These are phyloP conservation scores for Vicugna pacos DNA, from an alignment of 2,113 vertebrate species.

Conservation along the genomic window DNA sequence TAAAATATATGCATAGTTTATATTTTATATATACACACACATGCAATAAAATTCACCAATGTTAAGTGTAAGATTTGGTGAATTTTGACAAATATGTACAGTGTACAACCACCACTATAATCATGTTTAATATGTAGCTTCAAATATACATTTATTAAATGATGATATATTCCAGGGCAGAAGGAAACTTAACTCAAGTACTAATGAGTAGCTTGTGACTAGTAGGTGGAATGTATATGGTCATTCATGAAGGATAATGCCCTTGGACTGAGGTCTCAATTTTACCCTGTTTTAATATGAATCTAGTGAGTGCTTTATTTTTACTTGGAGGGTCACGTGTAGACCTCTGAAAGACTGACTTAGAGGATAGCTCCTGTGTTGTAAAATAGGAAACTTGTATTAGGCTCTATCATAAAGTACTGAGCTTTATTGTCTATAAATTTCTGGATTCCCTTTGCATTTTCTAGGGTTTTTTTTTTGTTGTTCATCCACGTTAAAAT, in stretches of 20 bases:
- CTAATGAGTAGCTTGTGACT: neutral
- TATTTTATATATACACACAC: neutral
- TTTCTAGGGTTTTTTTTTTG: neutral
- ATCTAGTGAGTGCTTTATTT: constrained; percentile 25
- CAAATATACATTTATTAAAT: constrained; percentile 40
- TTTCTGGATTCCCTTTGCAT: neutral
- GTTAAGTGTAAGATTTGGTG: constrained; percentile 27
- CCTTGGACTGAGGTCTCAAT: neutral
- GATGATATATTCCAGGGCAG: neutral
- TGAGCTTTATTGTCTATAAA: neutral
- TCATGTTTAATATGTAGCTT: constrained; percentile 19
- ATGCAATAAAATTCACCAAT: neutral
- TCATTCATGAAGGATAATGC: neutral
- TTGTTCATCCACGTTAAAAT: neutral
- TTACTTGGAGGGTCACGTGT: neutral
- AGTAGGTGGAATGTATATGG: neutral
- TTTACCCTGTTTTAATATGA: constrained; percentile 38
- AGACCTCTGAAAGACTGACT: constrained; percentile 20
- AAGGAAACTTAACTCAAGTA: constrained; percentile 23
- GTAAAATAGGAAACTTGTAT: constrained; percentile 7
- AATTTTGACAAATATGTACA: constrained; percentile 23
- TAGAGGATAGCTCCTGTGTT: neutral
- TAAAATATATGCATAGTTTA: too few relatives aligned
- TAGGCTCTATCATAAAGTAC: neutral
- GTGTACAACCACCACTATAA: neutral